Conservation (phyloP, 2,113 vertebrate species). For the Siniperca chuatsi region DNA sequence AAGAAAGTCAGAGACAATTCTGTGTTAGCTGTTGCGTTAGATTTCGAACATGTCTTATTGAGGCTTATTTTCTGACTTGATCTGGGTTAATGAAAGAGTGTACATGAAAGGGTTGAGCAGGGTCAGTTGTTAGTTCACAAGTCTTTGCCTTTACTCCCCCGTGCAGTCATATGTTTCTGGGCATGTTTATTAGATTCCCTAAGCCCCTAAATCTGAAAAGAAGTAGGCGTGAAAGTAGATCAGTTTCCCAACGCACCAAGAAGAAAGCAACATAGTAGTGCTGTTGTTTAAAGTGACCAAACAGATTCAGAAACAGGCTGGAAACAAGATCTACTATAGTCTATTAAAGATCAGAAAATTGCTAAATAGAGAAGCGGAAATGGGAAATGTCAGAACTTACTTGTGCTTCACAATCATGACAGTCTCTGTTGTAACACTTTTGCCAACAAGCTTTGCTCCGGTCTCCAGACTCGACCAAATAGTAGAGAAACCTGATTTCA, state of each 20-base stretch:
- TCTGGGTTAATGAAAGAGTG: slow-evolving; percentile 48
- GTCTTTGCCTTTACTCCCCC: slow-evolving; percentile 55
- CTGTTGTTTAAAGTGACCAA: slow-evolving; percentile 17
- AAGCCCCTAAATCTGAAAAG: slow-evolving; percentile 85
- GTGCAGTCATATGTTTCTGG: slow-evolving; percentile 73
- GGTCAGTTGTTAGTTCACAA: slow-evolving; percentile 45
- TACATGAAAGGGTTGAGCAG: slow-evolving; percentile 19
- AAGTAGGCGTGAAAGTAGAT: slow-evolving; percentile 58
- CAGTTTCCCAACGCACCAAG: slow-evolving; percentile 60
- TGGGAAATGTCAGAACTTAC: slow-evolving; percentile 84
- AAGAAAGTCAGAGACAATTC: not conserved
- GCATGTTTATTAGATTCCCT: slow-evolving; percentile 75
- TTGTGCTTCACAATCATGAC: slow-evolving; percentile 93
- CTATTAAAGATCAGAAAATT: not conserved
- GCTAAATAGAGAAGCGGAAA: not conserved
- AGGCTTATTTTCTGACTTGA: slow-evolving; percentile 46
- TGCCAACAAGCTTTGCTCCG: slow-evolving; percentile 92
- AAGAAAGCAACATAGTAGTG: slow-evolving; percentile 30
- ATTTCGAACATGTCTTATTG: not conserved
- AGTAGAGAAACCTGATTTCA: slow-evolving; percentile 89
- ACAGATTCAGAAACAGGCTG: slow-evolving; percentile 4
- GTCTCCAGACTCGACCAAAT: slow-evolving; percentile 94
- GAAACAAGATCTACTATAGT: slow-evolving; percentile 2
- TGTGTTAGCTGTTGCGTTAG: not conserved
- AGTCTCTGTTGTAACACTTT: slow-evolving; percentile 91